A percentile compares a stretch with the other conserved stretches of the same genome.
Conservation (phyloP, 2,113 vertebrate species). For the Chionis minor region DNA sequence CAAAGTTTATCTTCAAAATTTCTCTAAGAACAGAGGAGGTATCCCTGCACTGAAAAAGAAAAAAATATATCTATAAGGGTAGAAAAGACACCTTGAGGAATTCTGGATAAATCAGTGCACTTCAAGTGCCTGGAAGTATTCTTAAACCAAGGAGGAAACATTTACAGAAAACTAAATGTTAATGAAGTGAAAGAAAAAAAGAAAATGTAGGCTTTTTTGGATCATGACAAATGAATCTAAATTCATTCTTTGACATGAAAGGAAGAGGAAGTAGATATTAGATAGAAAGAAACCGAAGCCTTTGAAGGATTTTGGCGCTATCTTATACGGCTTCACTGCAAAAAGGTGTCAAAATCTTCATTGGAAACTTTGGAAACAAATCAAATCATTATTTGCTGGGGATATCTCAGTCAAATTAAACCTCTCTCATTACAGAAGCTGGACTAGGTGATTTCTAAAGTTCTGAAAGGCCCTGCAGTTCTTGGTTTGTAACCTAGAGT, state of each 20-base stretch:
- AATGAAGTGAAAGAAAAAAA: neutral
- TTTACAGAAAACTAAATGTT: neutral
- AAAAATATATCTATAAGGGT: neutral
- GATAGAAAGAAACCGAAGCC: neutral
- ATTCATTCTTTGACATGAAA: neutral
- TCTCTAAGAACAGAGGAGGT: neutral
- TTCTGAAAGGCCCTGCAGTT: neutral
- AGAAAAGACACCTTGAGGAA: neutral
- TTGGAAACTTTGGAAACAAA: neutral
- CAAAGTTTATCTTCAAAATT: neutral
- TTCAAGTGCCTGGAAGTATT: neutral
- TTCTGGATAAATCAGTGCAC: neutral
- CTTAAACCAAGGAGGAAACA: neutral
- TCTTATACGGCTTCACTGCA: neutral
- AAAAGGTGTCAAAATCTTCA: neutral
- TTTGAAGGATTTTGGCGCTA: neutral
- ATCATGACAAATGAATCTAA: neutral
- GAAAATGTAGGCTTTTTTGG: neutral
- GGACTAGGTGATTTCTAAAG: neutral
- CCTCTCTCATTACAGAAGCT: neutral
- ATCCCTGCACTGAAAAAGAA: neutral
- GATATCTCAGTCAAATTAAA: neutral
- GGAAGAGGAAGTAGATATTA: neutral
- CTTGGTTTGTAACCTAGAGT: neutral
- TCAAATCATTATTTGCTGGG: neutral